phyloP scores from a whole-genome alignment of 1,140 invertebrate species.

The Atta texana region DNA sequence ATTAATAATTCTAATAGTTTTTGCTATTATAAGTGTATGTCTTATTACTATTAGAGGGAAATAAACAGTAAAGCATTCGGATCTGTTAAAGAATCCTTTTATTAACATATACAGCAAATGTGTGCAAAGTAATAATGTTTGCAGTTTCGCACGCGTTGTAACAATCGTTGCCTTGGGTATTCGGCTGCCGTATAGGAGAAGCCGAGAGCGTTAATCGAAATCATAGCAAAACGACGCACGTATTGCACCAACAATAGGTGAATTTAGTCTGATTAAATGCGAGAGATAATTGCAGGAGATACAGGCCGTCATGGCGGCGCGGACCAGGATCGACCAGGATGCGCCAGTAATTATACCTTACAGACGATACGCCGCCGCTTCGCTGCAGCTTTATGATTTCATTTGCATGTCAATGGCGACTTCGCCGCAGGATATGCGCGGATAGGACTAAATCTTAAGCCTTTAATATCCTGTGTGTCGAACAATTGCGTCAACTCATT shows the following conservation, averaged over 20 bases:
- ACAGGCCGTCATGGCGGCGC: slow-evolving; percentile 43
- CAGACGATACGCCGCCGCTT: slow-evolving; percentile 60
- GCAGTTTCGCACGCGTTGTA: slow-evolving; percentile 44
- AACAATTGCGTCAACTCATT: slow-evolving; percentile 23
- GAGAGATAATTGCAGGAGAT: slow-evolving; percentile 64
- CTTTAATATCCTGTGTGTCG: slow-evolving; percentile 39
- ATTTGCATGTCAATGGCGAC: slow-evolving; percentile 62
- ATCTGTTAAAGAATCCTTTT: background rate
- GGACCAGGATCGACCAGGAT: slow-evolving; percentile 57
- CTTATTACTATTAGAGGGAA: background rate
- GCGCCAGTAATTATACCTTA: slow-evolving; percentile 65
- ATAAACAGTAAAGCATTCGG: background rate
- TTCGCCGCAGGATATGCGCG: slow-evolving; percentile 2
- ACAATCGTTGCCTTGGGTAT: slow-evolving; percentile 47
- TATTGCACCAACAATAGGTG: slow-evolving; percentile 65
- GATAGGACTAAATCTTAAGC: slow-evolving; percentile 17
- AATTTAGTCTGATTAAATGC: slow-evolving; percentile 68
- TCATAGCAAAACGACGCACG: slow-evolving; percentile 63
- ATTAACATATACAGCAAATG: slow-evolving; percentile 23
- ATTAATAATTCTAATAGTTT: background rate
- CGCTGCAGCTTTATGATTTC: slow-evolving; percentile 62
- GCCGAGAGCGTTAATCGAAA: slow-evolving; percentile 59
- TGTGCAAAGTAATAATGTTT: slow-evolving; percentile 48
- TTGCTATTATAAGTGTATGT: background rate
- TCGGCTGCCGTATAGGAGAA: background rate